Conservation (phyloP, 1,140 invertebrate species). For the Bombus confusus region DNA sequence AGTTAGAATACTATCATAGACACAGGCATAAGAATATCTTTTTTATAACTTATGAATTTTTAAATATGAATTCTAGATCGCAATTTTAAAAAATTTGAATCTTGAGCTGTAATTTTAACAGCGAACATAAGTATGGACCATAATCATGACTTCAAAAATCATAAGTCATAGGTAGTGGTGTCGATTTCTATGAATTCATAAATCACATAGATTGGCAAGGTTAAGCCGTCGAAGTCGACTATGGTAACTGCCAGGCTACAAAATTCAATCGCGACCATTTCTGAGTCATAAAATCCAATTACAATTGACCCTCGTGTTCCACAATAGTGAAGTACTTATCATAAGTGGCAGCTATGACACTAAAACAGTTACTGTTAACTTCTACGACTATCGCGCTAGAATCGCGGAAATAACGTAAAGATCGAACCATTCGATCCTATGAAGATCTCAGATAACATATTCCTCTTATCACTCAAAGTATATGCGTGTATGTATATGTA, state of each 20-base stretch:
- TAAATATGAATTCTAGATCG: too few relatives aligned
- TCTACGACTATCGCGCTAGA: neutral
- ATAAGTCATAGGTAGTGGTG: neutral
- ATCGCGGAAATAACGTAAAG: neutral
- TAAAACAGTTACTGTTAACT: neutral
- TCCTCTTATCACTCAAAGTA: neutral
- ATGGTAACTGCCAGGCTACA: neutral
- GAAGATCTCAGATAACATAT: neutral
- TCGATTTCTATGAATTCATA: neutral
- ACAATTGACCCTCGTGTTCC: neutral
- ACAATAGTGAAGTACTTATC: neutral
- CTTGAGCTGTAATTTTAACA: too few relatives aligned
- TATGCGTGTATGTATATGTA: neutral
- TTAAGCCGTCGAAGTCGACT: neutral
- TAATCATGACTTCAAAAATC: too few relatives aligned
- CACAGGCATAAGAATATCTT: too few relatives aligned
- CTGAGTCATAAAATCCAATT: neutral
- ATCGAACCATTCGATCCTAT: neutral
- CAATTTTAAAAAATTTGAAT: too few relatives aligned
- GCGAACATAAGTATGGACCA: too few relatives aligned
- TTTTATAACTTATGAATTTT: too few relatives aligned
- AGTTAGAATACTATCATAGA: too few relatives aligned
- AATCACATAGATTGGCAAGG: neutral
- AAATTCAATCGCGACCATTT: neutral
- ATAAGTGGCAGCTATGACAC: neutral